Evolutionary conservation across 2,888 invertebrate genomes (phyloP), one percentile per base, ranked within the genome.

Genomic region (Dryadula phaetusa): DNA sequence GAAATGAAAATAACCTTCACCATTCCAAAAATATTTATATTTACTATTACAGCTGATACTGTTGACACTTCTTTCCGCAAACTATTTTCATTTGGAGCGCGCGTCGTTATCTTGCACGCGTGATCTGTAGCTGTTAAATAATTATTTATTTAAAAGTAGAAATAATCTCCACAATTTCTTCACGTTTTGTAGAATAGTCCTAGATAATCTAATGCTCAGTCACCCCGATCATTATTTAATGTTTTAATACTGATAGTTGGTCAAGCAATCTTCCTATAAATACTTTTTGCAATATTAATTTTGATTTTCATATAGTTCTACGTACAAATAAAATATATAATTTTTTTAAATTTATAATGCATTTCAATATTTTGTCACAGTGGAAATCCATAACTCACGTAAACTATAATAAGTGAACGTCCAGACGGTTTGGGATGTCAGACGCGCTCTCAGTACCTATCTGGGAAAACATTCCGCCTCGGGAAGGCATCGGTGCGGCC

Each of bases 401-500:
- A n/a, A 56, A 25, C 8, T n/a, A 25, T 20, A 25, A 25, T 10
- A 2, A 61, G 66, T 62, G 66, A 61, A 60, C 65, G 63, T 56
- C 52, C 25, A 61, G 53, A 54, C 63, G 18, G 60, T 62, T 60
- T 67, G 68, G 68, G 65, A 65, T 63, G 64, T 46, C 46, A 60
- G 46, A 52, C 47, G 18, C 63, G 42, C 61, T 44, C 16, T 20
- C 28, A 25, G 32, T 32, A 20, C 47, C 61, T 34, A 20, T 53
- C 61, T 34, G 47, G 63, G 58, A 67, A 72, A 79, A 82, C 88
- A 87, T 83, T 88, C 80, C 81, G 81, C 81, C 81, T 80, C 77
- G 77, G 84, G 77, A 81, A 80, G 77, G 83, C 78, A 67, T 77
- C 83, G 72, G 84, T 75, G 76, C 82, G 87, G 88, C 84, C 82